Evolutionary conservation across 2,113 vertebrate species (phyloP), one percentile per base, ranked within the genome.

Genomic region (Amphilophus citrinellus): DNA sequence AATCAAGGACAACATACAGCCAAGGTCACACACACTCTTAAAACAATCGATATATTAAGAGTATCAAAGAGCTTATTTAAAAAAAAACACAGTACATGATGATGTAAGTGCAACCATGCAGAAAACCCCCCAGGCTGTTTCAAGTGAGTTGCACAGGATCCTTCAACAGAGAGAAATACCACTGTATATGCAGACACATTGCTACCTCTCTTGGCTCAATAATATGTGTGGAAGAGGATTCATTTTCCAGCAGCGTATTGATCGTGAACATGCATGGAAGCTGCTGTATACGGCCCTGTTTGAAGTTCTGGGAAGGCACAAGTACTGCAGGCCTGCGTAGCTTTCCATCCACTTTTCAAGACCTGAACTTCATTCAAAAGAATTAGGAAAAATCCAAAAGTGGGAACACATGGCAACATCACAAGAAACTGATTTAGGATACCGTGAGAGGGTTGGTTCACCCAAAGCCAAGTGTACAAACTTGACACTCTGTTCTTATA

Each of bases 211-310:
- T 68, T 58, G 84, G 68, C 80, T 62, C 62, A 42, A 78, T 79
- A 80, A 81, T 80, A 80, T 65, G 65, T 65, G 79, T 86, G 82
- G 80, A 82, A 71, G 62, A 71, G 76, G 86, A 84, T 88, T 90
- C 61, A 84, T 90, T 91, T 91, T 91, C 79, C 82, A 83, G 80
- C 77, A 79, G 79, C n/a, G 56, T 84, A 84, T 90, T 86, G 90
- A 89, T 89, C 62, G 83, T 76, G 35, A 89, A 80, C 63, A 78
- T 73, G 87, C 86, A 66, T 88, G 82, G 42, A 86, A 78, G 76
- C 91, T 62, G 2, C 85, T 86, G 76, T 77, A 3, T 58, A 44
- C 17, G 22, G 58, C 35, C 9, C 63, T 76, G 83, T 91, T 93
- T 91, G 90, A 93, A 76, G 90, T 91, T 56, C 35, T 44, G 44